Percentiles rank a stretch among this genome's conserved stretches.
Evolutionary conservation across 2,888 invertebrate species (phyloP).

Genomic region (Nomada fabriciana): DNA sequence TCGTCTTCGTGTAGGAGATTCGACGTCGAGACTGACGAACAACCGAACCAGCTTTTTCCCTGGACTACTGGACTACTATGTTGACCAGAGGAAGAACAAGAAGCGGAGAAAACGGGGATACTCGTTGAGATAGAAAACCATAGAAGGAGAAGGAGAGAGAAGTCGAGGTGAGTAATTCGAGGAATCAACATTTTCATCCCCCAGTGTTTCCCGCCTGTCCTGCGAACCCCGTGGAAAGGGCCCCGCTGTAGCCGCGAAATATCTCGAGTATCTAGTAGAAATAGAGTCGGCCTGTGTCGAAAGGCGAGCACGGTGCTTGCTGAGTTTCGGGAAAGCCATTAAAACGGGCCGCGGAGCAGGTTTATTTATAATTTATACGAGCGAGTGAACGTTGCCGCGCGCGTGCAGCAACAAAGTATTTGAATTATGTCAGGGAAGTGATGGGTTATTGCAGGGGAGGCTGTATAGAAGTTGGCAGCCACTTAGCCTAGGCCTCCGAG

Average conservation of each 20-base stretch:
- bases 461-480: slow-evolving; percentile 68
- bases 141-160: slow-evolving; percentile 1
- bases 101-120: slow-evolving; percentile 60
- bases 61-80: slow-evolving; percentile 54
- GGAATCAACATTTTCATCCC: background rate
- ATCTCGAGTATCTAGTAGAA: background rate
- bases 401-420: slow-evolving; percentile 53
- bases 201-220: background rate
- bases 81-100: slow-evolving; percentile 44
- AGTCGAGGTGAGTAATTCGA: slow-evolving; percentile 60
- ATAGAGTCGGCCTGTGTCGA: background rate
- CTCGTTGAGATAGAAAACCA: slow-evolving; percentile 45
- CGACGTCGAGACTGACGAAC: slow-evolving; percentile 16
- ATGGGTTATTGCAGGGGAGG: slow-evolving; percentile 53
- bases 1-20: background rate
- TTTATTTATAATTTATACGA: slow-evolving; percentile 64
- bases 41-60: background rate
- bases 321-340: slow-evolving; percentile 23
- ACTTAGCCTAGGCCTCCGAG: slow-evolving; percentile 21
- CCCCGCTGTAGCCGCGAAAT: background rate
- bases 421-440: slow-evolving; percentile 56
- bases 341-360: slow-evolving; percentile 9
- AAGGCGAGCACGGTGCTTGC: background rate
- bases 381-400: slow-evolving; percentile 21
- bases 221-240: background rate